Evolutionary conservation across 2,888 invertebrate species (phyloP).

Genomic region (Atrina japonica): DNA sequence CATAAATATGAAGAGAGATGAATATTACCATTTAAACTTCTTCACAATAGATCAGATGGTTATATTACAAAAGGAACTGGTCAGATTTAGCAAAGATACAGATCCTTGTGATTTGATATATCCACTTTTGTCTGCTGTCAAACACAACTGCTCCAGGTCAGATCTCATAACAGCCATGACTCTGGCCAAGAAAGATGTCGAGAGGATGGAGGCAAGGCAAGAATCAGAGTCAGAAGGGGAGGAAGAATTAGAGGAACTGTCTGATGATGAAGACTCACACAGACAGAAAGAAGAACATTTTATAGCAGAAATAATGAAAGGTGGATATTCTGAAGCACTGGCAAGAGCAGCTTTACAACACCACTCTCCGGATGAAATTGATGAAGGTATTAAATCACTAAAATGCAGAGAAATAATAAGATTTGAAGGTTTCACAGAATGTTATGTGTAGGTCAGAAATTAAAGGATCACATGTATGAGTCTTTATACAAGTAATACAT

Average conservation of each 20-base stretch:
- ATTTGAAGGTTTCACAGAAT: too few species aligned
- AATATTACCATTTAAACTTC: conserved; percentile 62
- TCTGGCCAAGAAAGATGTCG: conserved; percentile 45
- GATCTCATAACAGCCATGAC: conserved; percentile 56
- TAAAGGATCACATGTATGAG: too few species aligned
- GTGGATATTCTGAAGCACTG: conserved; percentile 43
- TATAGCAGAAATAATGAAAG: conserved; percentile 40
- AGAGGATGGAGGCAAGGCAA: conserved; percentile 26
- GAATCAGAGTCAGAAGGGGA: conserved; percentile 29
- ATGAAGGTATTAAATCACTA: conserved; percentile 34
- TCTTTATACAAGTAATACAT: too few species aligned
- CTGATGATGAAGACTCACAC: conserved; percentile 12
- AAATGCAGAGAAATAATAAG: too few species aligned
- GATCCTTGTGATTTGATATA: conserved; percentile 46
- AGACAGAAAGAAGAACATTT: conserved; percentile 27
- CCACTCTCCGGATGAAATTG: conserved; percentile 33
- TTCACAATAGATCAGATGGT: conserved; percentile 71
- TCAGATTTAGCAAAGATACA: conserved; percentile 45
- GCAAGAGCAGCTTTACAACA: conserved; percentile 46
- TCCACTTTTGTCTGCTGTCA: conserved; percentile 57
- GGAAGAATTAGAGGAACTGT: conserved; percentile 17
- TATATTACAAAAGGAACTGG: conserved; percentile 63
- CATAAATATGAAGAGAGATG: conserved; percentile 52
- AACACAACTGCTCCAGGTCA: conserved; percentile 47
- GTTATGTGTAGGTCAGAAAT: too few species aligned